Base-by-base conservation (phyloP, 2,113 vertebrate species). In the Alouatta palliata region DNA sequence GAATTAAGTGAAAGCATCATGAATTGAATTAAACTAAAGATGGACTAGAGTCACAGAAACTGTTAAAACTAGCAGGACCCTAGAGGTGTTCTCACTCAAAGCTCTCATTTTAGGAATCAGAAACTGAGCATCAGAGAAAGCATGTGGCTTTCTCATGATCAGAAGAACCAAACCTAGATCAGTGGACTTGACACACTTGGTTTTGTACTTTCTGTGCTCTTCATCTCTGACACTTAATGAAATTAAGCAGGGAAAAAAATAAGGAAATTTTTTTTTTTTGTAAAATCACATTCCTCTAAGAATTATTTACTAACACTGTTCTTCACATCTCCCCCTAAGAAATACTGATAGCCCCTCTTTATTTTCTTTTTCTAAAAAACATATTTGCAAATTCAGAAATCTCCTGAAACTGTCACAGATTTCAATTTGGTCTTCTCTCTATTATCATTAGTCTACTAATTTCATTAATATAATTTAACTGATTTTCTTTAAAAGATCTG, bases 381-480 rank as follows among this genome's bases (percentile, higher is more conserved):
- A 61, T 16, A 47, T 16, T 54, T 81, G 23, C 20, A 76, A 32
- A 77, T 88, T 70, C 54, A 12, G 87, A 85, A 89, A 25, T 45
- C 4, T 66, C 12, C 37, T 40, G 9, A 80, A 90, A 66, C 6
- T 7, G 17, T 35, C 16, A 64, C 13, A 61, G 25, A 68, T 97
- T 17, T 79, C 43, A 58, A n/a, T 45, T 61, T 81, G 81, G 19
- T 73, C 20, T 90, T 58, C 35, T 86, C 10, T 45, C 0, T 23
- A 77, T 1, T 75, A 17, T 11, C 54, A 66, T 56, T 49, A 94
- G 30, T 27, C 92, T n/a, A 66, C 43, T 73, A 17, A 7, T 80
- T 81, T 79, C n/a, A 30, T 73, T 45, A 79, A 66, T 37, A 56
- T 90, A 61, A 96, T 47, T 76, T 66, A 91, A 87, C 11, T 73